A percentile compares a stretch with the other conserved stretches of the same genome.
phyloP scores from a whole-genome alignment of 2,888 invertebrate species.

The Argyresthia goedartella region DNA sequence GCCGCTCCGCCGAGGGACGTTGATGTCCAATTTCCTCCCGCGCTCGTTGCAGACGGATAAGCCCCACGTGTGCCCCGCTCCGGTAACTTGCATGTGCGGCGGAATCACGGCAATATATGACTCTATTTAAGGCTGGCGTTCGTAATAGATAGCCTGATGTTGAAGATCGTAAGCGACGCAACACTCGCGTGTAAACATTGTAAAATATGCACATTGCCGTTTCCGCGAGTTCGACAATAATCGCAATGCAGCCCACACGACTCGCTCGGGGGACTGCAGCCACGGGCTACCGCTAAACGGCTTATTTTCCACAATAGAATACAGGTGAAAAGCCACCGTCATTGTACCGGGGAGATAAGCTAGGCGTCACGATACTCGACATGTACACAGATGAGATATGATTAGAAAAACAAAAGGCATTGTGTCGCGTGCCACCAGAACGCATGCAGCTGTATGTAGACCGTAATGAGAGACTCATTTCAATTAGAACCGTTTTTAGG shows the following conservation, averaged over 20 bases:
- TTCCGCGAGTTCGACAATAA: slow-evolving; percentile 30
- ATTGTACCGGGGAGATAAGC: slow-evolving; percentile 16
- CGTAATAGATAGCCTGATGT: not conserved
- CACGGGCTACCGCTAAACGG: slow-evolving; percentile 27
- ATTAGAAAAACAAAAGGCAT: slow-evolving; percentile 33
- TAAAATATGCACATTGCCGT: slow-evolving; percentile 14
- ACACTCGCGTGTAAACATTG: not conserved
- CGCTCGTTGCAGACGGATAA: slow-evolving; percentile 20
- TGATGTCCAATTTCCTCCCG: slow-evolving; percentile 35
- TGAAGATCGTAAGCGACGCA: slow-evolving; percentile 1
- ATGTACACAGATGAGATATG: slow-evolving; percentile 15
- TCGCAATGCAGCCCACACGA: slow-evolving; percentile 35
- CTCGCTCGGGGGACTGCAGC: slow-evolving; percentile 27
- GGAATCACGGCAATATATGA: slow-evolving; percentile 7
- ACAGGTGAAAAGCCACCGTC: slow-evolving; percentile 22
- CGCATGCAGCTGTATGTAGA: slow-evolving; percentile 27
- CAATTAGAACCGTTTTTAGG: slow-evolving; percentile 42
- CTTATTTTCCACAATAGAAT: slow-evolving; percentile 24
- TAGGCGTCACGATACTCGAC: slow-evolving; percentile 14
- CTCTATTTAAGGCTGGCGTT: slow-evolving; percentile 3
- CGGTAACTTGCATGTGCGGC: not conserved
- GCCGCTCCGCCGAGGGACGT: slow-evolving; percentile 20
- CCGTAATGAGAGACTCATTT: slow-evolving; percentile 38
- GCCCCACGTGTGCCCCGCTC: slow-evolving; percentile 17
- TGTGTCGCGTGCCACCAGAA: slow-evolving; percentile 37